Percentiles rank a stretch among this genome's conserved stretches.
phyloP scores from a whole-genome alignment of 1,140 invertebrate genomes.

The Drosophila funebris region DNA sequence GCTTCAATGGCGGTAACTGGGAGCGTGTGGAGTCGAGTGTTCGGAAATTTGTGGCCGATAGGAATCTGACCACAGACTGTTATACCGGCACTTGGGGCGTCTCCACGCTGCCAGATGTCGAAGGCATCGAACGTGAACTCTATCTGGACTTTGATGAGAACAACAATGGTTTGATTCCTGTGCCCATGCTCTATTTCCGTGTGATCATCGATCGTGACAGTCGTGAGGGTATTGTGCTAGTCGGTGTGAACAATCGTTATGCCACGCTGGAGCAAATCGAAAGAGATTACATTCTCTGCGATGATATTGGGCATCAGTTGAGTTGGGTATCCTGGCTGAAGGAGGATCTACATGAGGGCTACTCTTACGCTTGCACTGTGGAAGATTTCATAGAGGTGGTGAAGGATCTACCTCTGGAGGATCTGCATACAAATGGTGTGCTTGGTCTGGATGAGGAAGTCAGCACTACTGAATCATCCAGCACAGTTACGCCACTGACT shows the following conservation, averaged over 20 bases:
- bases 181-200: slow-evolving; percentile 86
- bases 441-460: slow-evolving; percentile 63
- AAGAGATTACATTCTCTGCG: slow-evolving; percentile 84
- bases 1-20: slow-evolving; percentile 88
- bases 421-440: slow-evolving; percentile 68
- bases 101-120: slow-evolving; percentile 84
- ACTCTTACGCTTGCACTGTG: slow-evolving; percentile 88
- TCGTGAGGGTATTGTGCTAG: slow-evolving; percentile 84
- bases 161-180: slow-evolving; percentile 83
- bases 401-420: slow-evolving; percentile 75
- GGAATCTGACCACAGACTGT: slow-evolving; percentile 84
- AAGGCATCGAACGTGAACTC: slow-evolving; percentile 83
- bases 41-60: slow-evolving; percentile 80
- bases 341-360: slow-evolving; percentile 85
- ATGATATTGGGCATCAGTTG: slow-evolving; percentile 84
- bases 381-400: slow-evolving; percentile 85
- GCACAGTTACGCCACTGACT: slow-evolving; percentile 1
- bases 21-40: slow-evolving; percentile 84
- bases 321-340: slow-evolving; percentile 85
- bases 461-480: slow-evolving; percentile 16
- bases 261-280: slow-evolving; percentile 66
- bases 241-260: slow-evolving; percentile 87
- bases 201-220: slow-evolving; percentile 84
- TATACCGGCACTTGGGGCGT: slow-evolving; percentile 86
- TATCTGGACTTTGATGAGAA: slow-evolving; percentile 84